Base-by-base conservation (phyloP, 30 jellyfish, hydroid and myxozoan genomes). In the Aurelia coerulea region DNA sequence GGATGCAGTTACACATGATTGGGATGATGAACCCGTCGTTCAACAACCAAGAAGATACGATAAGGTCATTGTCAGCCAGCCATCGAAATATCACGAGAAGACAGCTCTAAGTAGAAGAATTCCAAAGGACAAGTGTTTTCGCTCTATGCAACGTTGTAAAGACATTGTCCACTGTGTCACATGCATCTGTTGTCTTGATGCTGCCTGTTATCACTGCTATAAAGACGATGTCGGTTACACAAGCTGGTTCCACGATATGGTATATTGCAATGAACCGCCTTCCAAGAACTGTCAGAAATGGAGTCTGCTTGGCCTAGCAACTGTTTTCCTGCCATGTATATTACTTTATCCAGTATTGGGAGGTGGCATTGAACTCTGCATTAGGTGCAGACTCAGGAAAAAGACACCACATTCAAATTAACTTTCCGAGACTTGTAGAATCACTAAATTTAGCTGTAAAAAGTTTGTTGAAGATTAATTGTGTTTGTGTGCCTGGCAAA, bases 181-280 rank as follows among this genome's bases (percentile, higher is more conserved):
- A 6, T 95, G 99, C 83, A 54, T 74, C 19, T 73, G 90, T 90
- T 95, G 99, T 67, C 54, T 95, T 15, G 94, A 95, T 41, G 97
- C 99, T 1, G 73, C 60, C 34, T 95, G 97, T 60, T 95, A 95
- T 41, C 99, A 95, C 59, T 90, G 99, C 69, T 84, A 33, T 51
- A 85, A 76, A 49, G 97, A 90, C 76, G 99, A 95, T 70, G 80
- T 95, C 53, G 99, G 99, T 19, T 78, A 85, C 79, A 66, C 90
- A 10, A 79, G 81, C 75, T 87, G 96, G 96, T 58, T 70, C 66
- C 81, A 60, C 12, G 89, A 78, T 8, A 71, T 87, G 87, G 34
- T 68, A 6, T 14, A 66, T 7, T 87, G 96, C 84, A 60, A 54
- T 23, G 89, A 64, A 58, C 14, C 65, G 1, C 76, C 79, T 4